Conservation (phyloP, 2,797 vertebrate species). For the Euthynnus affinis region DNA sequence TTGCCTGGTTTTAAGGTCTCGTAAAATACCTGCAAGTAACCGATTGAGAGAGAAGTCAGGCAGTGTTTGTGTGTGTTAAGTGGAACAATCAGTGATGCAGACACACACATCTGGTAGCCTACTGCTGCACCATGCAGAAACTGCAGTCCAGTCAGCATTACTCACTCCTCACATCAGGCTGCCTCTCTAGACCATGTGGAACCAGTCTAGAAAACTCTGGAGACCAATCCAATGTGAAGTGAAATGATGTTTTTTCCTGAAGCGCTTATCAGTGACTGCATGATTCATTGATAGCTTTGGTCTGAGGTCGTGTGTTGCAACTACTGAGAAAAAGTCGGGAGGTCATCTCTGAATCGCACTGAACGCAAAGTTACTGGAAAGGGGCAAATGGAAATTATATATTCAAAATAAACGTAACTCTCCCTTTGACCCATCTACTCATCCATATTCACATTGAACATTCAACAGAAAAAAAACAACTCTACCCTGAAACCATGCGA, state of each 20-base stretch:
- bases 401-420: slow-evolving; percentile 36
- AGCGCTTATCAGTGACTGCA: not conserved
- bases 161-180: slow-evolving; percentile 48
- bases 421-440: slow-evolving; percentile 22
- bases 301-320: not conserved
- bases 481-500: slow-evolving; percentile 24
- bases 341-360: slow-evolving; percentile 8
- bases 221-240: not conserved
- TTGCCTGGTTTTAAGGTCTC: slow-evolving; percentile 61
- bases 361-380: slow-evolving; percentile 12
- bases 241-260: too few species aligned
- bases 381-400: not conserved
- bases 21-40: slow-evolving; percentile 68
- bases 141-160: slow-evolving; percentile 75
- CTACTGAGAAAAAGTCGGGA: not conserved
- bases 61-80: slow-evolving; percentile 26
- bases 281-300: slow-evolving; percentile 1
- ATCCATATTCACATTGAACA: slow-evolving; percentile 43
- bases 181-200: slow-evolving; percentile 40
- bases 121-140: slow-evolving; percentile 59
- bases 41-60: slow-evolving; percentile 23
- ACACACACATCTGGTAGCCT: slow-evolving; percentile 66
- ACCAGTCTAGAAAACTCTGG: slow-evolving; percentile 1
- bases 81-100: slow-evolving; percentile 62
- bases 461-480: slow-evolving; percentile 25